Conservation (phyloP, 1,140 invertebrate species). For the Hycleus phaleratus region DNA sequence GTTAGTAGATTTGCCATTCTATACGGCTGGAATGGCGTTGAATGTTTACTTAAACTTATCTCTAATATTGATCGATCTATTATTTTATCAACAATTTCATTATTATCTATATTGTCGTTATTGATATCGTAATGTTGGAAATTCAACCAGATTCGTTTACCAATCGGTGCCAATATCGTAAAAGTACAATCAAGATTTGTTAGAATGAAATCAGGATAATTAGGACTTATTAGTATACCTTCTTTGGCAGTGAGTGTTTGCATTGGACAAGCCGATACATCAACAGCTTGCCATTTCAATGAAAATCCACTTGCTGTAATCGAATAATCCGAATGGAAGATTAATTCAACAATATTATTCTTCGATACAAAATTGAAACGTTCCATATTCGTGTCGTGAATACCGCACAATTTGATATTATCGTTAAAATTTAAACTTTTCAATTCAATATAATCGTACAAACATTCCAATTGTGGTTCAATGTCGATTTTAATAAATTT, state of each 20-base stretch:
- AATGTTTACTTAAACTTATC: slow-evolving; percentile 46
- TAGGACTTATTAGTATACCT: slow-evolving; percentile 51
- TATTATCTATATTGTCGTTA: not conserved
- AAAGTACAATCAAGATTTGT: slow-evolving; percentile 58
- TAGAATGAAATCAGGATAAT: slow-evolving; percentile 60
- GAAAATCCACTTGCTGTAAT: slow-evolving; percentile 57
- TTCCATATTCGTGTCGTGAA: slow-evolving; percentile 46
- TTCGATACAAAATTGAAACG: slow-evolving; percentile 54
- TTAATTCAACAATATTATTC: slow-evolving; percentile 50
- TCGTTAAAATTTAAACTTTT: slow-evolving; percentile 22
- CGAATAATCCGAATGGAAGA: slow-evolving; percentile 66
- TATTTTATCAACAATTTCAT: not conserved
- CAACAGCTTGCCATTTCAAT: slow-evolving; percentile 57
- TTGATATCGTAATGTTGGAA: slow-evolving; percentile 39
- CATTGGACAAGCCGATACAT: slow-evolving; percentile 56
- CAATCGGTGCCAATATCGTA: slow-evolving; percentile 53
- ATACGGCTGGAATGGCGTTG: slow-evolving; percentile 46
- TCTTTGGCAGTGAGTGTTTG: slow-evolving; percentile 55
- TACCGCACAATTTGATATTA: slow-evolving; percentile 48
- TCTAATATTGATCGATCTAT: slow-evolving; percentile 39
- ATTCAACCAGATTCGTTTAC: slow-evolving; percentile 58
- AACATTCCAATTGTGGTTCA: slow-evolving; percentile 64
- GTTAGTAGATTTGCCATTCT: slow-evolving; percentile 43
- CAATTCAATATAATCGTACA: slow-evolving; percentile 66
- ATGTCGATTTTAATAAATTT: slow-evolving; percentile 59